Percentiles rank a stretch among this genome's conserved stretches.
Evolutionary conservation across 2,797 vertebrate species (phyloP).

Genomic region (Coracias cyanogaster): DNA sequence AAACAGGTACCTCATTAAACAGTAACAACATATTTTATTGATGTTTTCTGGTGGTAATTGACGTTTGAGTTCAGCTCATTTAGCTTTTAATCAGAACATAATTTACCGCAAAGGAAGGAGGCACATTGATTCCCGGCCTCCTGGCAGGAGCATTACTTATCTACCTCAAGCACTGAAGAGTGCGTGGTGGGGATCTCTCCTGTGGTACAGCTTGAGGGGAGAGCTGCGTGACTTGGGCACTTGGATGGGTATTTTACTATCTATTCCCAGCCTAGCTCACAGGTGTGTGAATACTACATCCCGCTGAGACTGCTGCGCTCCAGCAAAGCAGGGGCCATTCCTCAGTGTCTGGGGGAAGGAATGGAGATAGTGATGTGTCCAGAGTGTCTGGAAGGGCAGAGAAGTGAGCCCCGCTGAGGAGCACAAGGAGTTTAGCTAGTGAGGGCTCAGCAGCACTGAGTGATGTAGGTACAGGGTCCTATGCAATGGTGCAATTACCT

Average conservation of each 20-base stretch:
- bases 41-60: constrained; percentile 43
- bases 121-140: not conserved
- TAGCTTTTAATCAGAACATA: constrained; percentile 40
- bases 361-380: no score
- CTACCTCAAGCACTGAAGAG: not conserved
- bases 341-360: no score
- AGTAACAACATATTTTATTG: not conserved
- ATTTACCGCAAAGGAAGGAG: not conserved
- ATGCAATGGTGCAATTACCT: no score
- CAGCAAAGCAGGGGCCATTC: no score
- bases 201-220: no score
- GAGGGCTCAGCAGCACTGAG: no score
- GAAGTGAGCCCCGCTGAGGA: no score
- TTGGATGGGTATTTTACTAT: not conserved
- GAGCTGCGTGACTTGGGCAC: not conserved
- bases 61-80: not conserved
- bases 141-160: not conserved
- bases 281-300: not conserved
- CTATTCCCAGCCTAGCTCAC: not conserved
- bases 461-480: no score
- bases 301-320: no score
- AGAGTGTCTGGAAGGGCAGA: no score
- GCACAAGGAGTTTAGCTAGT: no score
- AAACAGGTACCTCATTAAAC: not conserved
- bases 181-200: accelerated